Percentiles rank a stretch among this genome's conserved stretches.
These are phyloP conservation scores for Xestia c-nigrum DNA, from an alignment of 2,888 invertebrate genomes.

Conservation along the genomic window DNA sequence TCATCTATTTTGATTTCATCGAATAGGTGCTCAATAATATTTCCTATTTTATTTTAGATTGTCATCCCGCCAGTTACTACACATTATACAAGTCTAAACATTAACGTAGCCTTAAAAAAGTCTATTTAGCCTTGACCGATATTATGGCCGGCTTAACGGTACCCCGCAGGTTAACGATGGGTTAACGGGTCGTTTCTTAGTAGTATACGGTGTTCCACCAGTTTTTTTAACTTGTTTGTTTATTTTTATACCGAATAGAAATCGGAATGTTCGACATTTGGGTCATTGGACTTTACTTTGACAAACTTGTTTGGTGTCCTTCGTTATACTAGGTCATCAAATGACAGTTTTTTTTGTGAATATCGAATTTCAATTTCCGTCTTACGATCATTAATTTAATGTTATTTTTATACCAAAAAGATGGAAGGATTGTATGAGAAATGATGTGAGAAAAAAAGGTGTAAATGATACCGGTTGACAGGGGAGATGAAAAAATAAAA, in stretches of 20 bases:
- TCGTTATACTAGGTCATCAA: slow-evolving; percentile 35
- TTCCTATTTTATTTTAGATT: neutral
- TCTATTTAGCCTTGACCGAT: slow-evolving; percentile 51
- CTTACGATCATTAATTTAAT: neutral
- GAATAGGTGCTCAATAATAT: neutral
- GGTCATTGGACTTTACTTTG: slow-evolving; percentile 41
- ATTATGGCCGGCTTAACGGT: slow-evolving; percentile 63
- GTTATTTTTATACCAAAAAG: neutral
- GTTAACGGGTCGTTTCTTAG: slow-evolving; percentile 68
- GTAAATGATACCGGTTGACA: too few species aligned
- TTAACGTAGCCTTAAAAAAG: neutral
- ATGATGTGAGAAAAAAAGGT: too few species aligned
- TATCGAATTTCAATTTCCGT: neutral
- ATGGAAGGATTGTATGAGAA: too few species aligned
- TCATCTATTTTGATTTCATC: neutral
- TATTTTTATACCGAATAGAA: slow-evolving; percentile 48
- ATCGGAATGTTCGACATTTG: slow-evolving; percentile 45
- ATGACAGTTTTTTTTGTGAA: neutral
- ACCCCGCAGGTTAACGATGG: slow-evolving; percentile 64
- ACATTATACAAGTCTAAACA: neutral
- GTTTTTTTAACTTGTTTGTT: slow-evolving; percentile 34
- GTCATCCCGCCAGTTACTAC: neutral
- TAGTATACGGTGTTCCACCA: slow-evolving; percentile 38
- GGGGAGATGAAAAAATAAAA: too few species aligned
- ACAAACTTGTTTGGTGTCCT: slow-evolving; percentile 38